phyloP scores from a whole-genome alignment of 1,140 invertebrate genomes.

The Pseudobourletiella spinata region DNA sequence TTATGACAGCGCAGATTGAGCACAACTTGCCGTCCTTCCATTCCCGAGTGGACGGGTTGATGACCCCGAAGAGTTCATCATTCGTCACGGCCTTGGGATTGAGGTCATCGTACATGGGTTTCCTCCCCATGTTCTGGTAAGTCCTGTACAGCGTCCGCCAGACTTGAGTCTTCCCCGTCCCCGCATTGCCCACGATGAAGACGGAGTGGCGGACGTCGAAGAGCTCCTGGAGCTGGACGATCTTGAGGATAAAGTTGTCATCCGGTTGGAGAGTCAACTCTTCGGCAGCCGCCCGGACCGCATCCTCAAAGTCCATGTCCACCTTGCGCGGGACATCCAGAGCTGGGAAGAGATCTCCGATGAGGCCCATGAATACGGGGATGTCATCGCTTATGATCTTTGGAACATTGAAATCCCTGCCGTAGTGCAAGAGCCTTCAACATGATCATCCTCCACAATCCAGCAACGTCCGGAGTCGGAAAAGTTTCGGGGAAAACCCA shows the following conservation, averaged over 20 bases:
- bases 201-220: conserved; percentile 93
- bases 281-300: conserved; percentile 80
- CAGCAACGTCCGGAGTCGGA: not conserved
- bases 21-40: conserved; percentile 80
- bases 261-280: conserved; percentile 86
- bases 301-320: conserved; percentile 85
- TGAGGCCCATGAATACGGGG: conserved; percentile 92
- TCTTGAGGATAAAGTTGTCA: conserved; percentile 91
- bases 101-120: conserved; percentile 81
- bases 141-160: conserved; percentile 86
- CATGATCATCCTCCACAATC: not conserved
- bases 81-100: conserved; percentile 96
- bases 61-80: conserved; percentile 94
- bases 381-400: conserved; percentile 93
- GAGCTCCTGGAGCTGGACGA: conserved; percentile 88
- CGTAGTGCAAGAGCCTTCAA: not conserved
- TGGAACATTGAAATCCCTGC: conserved; percentile 82
- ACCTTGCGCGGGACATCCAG: conserved; percentile 91
- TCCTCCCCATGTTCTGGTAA: conserved; percentile 79
- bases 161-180: conserved; percentile 86
- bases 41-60: conserved; percentile 90
- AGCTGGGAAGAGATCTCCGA: conserved; percentile 93
- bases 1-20: too few species aligned
- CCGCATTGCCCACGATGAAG: conserved; percentile 87
- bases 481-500: not conserved